Percentiles rank a stretch among this genome's conserved stretches.
These are phyloP conservation scores for Aphis craccivora DNA, from an alignment of 1,140 invertebrate species.

Conservation along the genomic window DNA sequence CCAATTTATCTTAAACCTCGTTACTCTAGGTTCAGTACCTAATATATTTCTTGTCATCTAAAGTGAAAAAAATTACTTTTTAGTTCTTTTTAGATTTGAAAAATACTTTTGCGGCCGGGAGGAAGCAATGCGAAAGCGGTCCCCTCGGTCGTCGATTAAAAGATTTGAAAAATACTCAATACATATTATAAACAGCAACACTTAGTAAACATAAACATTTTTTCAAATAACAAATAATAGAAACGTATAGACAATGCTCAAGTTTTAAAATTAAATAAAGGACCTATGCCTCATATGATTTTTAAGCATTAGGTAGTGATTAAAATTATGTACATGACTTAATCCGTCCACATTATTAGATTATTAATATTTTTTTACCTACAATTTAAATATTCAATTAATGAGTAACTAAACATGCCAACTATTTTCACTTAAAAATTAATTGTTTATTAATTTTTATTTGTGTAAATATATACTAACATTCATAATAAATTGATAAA, in stretches of 20 bases:
- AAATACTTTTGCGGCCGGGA: too few species aligned
- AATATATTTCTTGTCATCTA: constrained; percentile 89
- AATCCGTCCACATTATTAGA: not conserved
- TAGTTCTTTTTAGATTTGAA: not conserved
- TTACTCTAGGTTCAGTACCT: constrained; percentile 92
- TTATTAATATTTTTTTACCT: not conserved
- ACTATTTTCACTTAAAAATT: not conserved
- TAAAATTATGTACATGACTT: not conserved
- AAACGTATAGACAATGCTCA: too few species aligned
- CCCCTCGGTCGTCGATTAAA: too few species aligned
- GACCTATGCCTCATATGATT: too few species aligned
- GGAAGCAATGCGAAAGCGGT: too few species aligned
- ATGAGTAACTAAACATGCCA: not conserved
- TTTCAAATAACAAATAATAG: not conserved
- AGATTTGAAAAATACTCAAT: not conserved
- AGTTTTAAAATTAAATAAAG: too few species aligned
- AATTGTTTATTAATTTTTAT: too few species aligned
- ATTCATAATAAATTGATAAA: not conserved
- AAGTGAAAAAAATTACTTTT: constrained; percentile 60
- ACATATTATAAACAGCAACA: too few species aligned
- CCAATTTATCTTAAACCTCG: constrained; percentile 98
- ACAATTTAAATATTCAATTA: not conserved
- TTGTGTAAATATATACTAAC: too few species aligned
- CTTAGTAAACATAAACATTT: too few species aligned
- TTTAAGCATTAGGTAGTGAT: too few species aligned